Evolutionary conservation across 2,888 invertebrate genomes (phyloP), one percentile per base, ranked within the genome.

Genomic region (Eledona agricola): DNA sequence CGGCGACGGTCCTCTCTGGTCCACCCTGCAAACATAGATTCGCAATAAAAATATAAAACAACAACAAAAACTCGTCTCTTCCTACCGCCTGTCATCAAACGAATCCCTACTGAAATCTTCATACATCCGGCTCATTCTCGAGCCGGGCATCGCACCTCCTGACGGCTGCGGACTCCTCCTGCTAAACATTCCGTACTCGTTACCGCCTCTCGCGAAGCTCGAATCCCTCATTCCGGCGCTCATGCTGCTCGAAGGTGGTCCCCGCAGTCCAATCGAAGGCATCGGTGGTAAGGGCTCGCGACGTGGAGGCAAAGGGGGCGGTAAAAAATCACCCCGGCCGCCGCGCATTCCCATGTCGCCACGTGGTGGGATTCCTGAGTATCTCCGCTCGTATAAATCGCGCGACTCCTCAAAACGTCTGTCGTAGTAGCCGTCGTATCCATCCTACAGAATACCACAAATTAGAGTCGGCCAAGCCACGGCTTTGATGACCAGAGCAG

Each of bases 101-200:
- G 90, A 88, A 79, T 92, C 91, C 64, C 91, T 83, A 78, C 90
- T 91, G 76, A 91, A 92, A 78, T 91, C 91, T 79, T 92, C 91
- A 77, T 90, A 91, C 81, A 90, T 87, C 70, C 88, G 85, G 80
- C 75, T 74, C 66, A 72, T 72, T 23, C 75, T 66, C 5, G 73
- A 71, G n/a, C 75, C 71, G 31, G 71, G 67, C 59, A 74, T 64
- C 20, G 68, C 65, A 23, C 72, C 64, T 17, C 72, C 64, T 4
- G 70, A 62, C 3, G 90, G 88, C 64, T 91, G 90, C 65, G 90
- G 90, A 63, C 90, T 89, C 67, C 91, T 81, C 62, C 92, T 83
- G 77, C 89, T 91, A 79, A 89, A 91, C 87, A 91, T 89, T 65
- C 86, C 83, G 75, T 90, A 90, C 74, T 90, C 83, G 54, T 73